Evolutionary conservation across 2,888 invertebrate genomes (phyloP), one percentile per base, ranked within the genome.

Genomic region (Baronia brevicornis): DNA sequence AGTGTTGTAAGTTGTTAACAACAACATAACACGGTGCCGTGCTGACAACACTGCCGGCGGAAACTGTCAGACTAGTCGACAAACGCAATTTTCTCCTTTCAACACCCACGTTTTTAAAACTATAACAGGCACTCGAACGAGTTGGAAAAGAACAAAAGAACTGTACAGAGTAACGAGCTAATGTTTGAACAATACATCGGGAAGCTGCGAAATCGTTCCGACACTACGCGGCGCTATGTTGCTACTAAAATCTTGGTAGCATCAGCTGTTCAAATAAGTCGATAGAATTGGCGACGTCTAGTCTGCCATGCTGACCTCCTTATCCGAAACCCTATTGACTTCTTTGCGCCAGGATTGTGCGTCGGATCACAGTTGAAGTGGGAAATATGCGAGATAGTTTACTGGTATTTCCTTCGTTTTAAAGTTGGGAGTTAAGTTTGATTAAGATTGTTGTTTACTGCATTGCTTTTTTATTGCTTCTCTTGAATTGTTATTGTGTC

Each of bases 201-300:
- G 22, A 34, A 14, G 22, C 30, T 33, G 30, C 26, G 36, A 30
- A 28, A 28, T 36, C 41, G 38, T 40, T 44, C 46, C 54, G 47
- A 47, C 46, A 48, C 53, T 44, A 42, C 58, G 54, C 55, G 53
- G 26, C 46, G 49, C 46, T 44, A 44, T 56, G 49, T 52, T 53
- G 50, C 62, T 59, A 70, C 75, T 73, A 57, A 73, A 62, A 64
- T 64, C 60, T n/a, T 63, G 63, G 60, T 48, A 53, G 57, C 57
- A 78, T 78, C 77, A 75, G 78, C 75, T 75, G 77, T 67, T 71
- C 57, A 54, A 46, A 45, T 51, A 46, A 64, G 71, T 80, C 82
- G 74, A 82, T 82, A 80, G 44, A 63, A 46, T 39, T 61, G 82
- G 82, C 82, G 82, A 59, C 82, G 72, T 59, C 70, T 67, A 54